Evolutionary conservation across 2,113 vertebrate genomes (phyloP).

Genomic region (Circaetus gallicus): DNA sequence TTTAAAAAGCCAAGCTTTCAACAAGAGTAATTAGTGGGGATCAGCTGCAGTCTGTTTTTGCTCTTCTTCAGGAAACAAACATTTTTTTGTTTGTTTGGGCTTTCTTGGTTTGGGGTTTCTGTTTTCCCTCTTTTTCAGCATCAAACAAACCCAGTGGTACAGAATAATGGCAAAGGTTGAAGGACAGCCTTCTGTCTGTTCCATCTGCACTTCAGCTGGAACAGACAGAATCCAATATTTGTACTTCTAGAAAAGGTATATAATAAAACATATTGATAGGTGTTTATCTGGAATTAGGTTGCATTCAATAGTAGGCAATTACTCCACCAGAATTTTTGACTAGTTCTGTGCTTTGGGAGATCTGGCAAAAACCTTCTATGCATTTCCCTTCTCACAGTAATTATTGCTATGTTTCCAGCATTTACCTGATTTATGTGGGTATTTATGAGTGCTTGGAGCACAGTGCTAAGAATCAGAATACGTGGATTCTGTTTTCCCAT

Average conservation of each 20-base stretch:
- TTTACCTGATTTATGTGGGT: not conserved
- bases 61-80: slow-evolving; percentile 32
- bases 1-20: slow-evolving; percentile 60
- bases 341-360: not conserved
- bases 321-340: not conserved
- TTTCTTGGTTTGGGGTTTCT: not conserved
- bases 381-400: not conserved
- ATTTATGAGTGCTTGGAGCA: not conserved
- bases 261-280: not conserved
- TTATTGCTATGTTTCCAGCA: not conserved
- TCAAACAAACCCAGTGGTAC: slow-evolving; percentile 42
- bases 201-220: not conserved
- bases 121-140: slow-evolving; percentile 43
- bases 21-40: slow-evolving; percentile 47
- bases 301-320: not conserved
- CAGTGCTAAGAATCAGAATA: not conserved
- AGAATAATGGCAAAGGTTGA: not conserved
- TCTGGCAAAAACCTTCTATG: not conserved
- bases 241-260: not conserved
- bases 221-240: not conserved
- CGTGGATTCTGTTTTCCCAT: not conserved
- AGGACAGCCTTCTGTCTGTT: not conserved
- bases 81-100: not conserved
- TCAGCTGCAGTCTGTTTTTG: slow-evolving; percentile 36
- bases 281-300: not conserved